Evolutionary conservation across 2,113 vertebrate genomes (phyloP), one percentile per base, ranked within the genome.

Genomic region (Arothron firmamentum): DNA sequence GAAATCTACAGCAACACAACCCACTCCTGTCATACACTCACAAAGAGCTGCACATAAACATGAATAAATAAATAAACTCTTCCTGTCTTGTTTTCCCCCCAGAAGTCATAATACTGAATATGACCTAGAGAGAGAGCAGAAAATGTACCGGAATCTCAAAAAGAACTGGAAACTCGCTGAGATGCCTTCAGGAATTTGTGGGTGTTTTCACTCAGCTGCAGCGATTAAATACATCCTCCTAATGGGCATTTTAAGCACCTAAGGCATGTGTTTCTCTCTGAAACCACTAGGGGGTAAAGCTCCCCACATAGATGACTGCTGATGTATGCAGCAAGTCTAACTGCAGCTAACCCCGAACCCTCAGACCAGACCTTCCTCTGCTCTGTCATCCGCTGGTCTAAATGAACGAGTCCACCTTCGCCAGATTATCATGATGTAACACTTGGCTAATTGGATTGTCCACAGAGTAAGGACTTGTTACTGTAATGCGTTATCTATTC

Each of bases 271-370:
- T 25, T 83, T 11, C 65, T 65, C 12, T 31, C 11, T 15, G 72
- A 41, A 77, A 51, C 90, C 89, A 89, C 88, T 88, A 90, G 88
- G 83, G 84, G 91, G 88, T 82, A 74, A 87, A 87, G 74, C 76
- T 82, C 74, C 71, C 85, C 83, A 82, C 81, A 53, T 67, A 76
- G 52, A 81, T 49, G 65, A 43, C 58, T 48, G 75, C 56, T 85
- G 79, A 79, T 86, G 64, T 79, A 72, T 77, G 72, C 74, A 82
- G 75, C 72, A 77, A 69, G 76, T 78, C 78, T 84, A 62, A 80
- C 57, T 69, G 64, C 67, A 72, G 80, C 71, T 79, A 82, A 80
- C 84, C 81, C 72, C 46, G 56, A 52, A 83, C 59, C 56, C 70
- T 67, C 15, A 14, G 49, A 80, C 75, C 80, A 80, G 84, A 87